Evolutionary conservation across 92 coral and sea anemone species (phyloP), one percentile per base, ranked within the genome.

Genomic region (Metridium senile): DNA sequence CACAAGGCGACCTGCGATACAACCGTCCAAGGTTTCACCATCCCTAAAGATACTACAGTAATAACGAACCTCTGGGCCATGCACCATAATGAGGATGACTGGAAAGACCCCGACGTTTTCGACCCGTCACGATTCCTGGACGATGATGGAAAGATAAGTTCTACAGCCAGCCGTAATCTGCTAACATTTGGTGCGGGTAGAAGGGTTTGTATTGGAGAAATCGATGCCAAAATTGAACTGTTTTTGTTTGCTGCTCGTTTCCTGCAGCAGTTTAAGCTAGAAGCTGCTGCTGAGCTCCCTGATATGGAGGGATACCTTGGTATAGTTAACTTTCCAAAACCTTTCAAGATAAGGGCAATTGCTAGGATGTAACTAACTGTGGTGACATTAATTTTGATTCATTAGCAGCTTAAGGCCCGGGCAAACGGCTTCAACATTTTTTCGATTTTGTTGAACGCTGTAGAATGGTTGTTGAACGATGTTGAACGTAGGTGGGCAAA

Each of bases 181-280:
- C 67, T 90, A 20, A 94, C 98, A 2, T 93, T 89, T 75, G 85
- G 95, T 0, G 92, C 89, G 11, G 98, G 98, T 8, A 62, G 98
- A 33, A 85, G 98, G 11, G 88, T 85, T 19, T 93, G 98, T 69
- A 78, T 90, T 35, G 98, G 98, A 13, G 95, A 90, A 20, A 62
- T 87, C 3, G 85, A 90, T 51, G 86, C 92, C 11, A 93, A 90
- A 33, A 82, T 90, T 3, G 85, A 87, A 57, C 59, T 90, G 45
- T 93, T 90, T 78, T 64, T 93, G 51, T 62, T 87, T 34, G 87
- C 87, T 34, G 77, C 95, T 58, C 68, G 86, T 33, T 83, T 93
- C 45, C 67, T 93, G 26, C 94, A 93, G 29, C 84, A 83, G 68
- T 93, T 93, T 62, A 73, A 46, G 53, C 58, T 93, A 34, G 83